A percentile compares a stretch with the other conserved stretches of the same genome.
Conservation (phyloP, 2,888 invertebrate species). For the Blastobasis lacticolella region DNA sequence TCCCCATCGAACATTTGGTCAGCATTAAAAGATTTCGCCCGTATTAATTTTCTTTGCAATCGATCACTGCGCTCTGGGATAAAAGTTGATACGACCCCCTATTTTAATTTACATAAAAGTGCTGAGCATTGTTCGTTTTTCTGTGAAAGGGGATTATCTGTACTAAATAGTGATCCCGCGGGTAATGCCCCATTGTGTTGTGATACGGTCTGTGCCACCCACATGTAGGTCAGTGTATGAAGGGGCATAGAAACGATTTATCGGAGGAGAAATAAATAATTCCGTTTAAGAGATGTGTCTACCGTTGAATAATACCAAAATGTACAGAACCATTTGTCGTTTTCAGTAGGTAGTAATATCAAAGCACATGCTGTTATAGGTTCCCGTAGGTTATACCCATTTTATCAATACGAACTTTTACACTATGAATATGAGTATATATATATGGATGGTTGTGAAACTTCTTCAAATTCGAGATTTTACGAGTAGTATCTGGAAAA, state of each 20-base stretch:
- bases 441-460: too few species aligned
- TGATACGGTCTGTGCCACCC: slow-evolving; percentile 20
- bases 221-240: slow-evolving; percentile 32
- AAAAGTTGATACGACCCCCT: slow-evolving; percentile 46
- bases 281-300: too few species aligned
- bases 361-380: too few species aligned
- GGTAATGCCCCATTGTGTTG: slow-evolving; percentile 49
- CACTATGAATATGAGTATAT: too few species aligned
- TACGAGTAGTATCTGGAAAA: too few species aligned
- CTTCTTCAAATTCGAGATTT: too few species aligned
- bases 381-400: too few species aligned
- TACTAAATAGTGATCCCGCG: slow-evolving; percentile 57
- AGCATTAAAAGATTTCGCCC: slow-evolving; percentile 30
- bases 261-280: slow-evolving; percentile 7
- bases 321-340: too few species aligned
- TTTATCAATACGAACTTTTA: too few species aligned
- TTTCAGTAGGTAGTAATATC: too few species aligned
- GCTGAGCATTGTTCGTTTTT: slow-evolving; percentile 58
- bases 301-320: too few species aligned
- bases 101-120: slow-evolving; percentile 69
- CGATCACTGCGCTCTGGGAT: slow-evolving; percentile 30
- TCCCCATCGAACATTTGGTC: slow-evolving; percentile 32
- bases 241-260: slow-evolving; percentile 25
- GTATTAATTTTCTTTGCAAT: slow-evolving; percentile 35
- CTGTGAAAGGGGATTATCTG: slow-evolving; percentile 65